phyloP scores from a whole-genome alignment of 1,140 invertebrate genomes.

The Saccostrea cuccullata region DNA sequence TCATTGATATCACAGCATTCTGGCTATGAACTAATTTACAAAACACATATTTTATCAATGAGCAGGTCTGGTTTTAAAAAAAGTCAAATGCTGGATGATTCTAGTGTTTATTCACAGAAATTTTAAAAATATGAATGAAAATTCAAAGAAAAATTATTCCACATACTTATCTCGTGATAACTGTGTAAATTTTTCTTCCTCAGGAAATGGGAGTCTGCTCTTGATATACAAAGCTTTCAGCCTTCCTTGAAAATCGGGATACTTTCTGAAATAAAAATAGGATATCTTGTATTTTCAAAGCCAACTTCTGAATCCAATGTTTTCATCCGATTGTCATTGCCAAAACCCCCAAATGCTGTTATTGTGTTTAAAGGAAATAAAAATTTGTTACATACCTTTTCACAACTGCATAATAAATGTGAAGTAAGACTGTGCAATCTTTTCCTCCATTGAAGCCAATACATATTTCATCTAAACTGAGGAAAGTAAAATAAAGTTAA shows the following conservation, averaged over 20 bases:
- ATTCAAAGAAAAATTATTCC: no score
- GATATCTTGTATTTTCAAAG: neutral
- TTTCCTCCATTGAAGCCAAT: slow-evolving; percentile 98
- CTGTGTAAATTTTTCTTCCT: slow-evolving; percentile 91
- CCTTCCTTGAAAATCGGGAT: slow-evolving; percentile 73
- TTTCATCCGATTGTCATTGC: no score
- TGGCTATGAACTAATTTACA: no score
- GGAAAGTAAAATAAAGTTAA: slow-evolving; percentile 46
- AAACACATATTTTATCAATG: no score
- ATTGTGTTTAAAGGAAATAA: no score
- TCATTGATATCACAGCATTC: no score
- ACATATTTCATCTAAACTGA: slow-evolving; percentile 85
- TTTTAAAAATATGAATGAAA: no score
- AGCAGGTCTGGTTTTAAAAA: no score
- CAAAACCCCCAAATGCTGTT: no score
- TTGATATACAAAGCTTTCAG: slow-evolving; percentile 88
- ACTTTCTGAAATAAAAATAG: slow-evolving; percentile 74
- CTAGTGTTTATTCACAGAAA: no score
- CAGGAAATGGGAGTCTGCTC: slow-evolving; percentile 87
- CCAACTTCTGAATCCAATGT: no score
- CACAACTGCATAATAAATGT: slow-evolving; percentile 85
- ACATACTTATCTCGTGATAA: slow-evolving; percentile 82
- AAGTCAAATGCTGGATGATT: no score
- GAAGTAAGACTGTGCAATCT: slow-evolving; percentile 94
- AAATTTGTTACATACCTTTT: slow-evolving; percentile 74